phyloP scores from a whole-genome alignment of 1,140 invertebrate species.

The Drosophila micromelanica region DNA sequence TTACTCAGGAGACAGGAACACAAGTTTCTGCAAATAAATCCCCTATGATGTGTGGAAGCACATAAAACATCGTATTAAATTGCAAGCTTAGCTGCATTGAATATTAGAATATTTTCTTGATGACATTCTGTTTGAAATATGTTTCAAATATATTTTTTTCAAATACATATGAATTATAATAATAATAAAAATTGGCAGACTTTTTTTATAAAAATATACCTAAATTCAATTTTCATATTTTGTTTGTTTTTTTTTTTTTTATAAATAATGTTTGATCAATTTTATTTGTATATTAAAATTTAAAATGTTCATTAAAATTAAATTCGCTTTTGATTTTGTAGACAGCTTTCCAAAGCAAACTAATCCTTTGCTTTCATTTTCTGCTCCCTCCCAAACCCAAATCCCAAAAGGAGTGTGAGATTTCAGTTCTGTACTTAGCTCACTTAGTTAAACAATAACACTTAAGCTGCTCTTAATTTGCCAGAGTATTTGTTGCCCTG shows the following conservation, averaged over 20 bases:
- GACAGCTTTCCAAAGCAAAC: background rate
- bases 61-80: too few relatives aligned
- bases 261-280: too few relatives aligned
- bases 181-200: too few relatives aligned
- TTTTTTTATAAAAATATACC: too few relatives aligned
- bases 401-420: too few relatives aligned
- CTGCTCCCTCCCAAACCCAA: background rate
- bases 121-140: too few relatives aligned
- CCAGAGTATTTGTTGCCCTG: conserved; percentile 1
- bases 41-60: too few relatives aligned
- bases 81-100: too few relatives aligned
- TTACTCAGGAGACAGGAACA: background rate
- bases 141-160: too few relatives aligned
- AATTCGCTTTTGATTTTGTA: background rate
- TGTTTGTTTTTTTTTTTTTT: too few relatives aligned
- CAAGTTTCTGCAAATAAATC: background rate
- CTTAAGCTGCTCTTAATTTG: conserved; percentile 27
- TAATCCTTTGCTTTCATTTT: background rate
- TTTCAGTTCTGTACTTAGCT: background rate
- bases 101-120: too few relatives aligned
- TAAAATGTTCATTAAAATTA: background rate
- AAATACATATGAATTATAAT: background rate
- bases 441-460: conserved; percentile 20
- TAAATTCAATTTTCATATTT: too few relatives aligned
- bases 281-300: background rate